These are phyloP conservation scores for Lasioglossum vierecki DNA, from an alignment of 2,888 invertebrate genomes.

Conservation along the genomic window DNA sequence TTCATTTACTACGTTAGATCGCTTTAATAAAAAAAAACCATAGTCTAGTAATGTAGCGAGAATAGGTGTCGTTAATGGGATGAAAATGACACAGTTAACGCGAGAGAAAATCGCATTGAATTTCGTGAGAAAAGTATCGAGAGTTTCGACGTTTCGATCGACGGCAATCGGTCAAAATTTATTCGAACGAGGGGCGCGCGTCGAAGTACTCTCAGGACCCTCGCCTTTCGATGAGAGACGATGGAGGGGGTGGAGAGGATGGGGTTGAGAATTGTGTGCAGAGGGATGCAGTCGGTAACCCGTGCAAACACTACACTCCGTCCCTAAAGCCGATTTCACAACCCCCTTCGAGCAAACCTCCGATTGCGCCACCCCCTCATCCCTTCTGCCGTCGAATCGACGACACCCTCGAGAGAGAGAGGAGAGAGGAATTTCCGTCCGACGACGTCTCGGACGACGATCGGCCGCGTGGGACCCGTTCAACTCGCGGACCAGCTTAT, in stretches of 20 bases:
- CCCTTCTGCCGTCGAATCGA: conserved; percentile 8
- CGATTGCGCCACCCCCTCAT: conserved; percentile 38
- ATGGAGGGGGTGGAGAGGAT: conserved; percentile 30
- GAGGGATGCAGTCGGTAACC: conserved; percentile 66
- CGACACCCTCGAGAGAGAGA: not conserved
- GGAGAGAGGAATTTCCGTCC: conserved; percentile 20
- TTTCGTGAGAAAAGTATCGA: not conserved
- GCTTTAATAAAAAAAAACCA: not conserved
- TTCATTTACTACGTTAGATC: not conserved
- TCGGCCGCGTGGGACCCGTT: conserved; percentile 4
- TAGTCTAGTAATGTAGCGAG: too few species aligned
- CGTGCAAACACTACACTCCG: conserved; percentile 64
- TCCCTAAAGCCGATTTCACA: conserved; percentile 68
- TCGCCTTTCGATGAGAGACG: conserved; percentile 24
- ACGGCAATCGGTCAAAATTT: conserved; percentile 54
- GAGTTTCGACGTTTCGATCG: conserved; percentile 30
- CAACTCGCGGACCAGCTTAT: not conserved
- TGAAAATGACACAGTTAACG: not conserved
- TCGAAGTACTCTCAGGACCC: conserved; percentile 36
- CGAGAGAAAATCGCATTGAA: not conserved
- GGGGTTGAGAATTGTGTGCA: conserved; percentile 54
- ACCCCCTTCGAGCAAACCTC: conserved; percentile 57
- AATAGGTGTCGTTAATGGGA: not conserved
- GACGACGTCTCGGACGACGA: conserved; percentile 18
- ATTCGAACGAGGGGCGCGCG: conserved; percentile 41